phyloP scores from a whole-genome alignment of 2,113 vertebrate species.

The Pelusios castaneus region DNA sequence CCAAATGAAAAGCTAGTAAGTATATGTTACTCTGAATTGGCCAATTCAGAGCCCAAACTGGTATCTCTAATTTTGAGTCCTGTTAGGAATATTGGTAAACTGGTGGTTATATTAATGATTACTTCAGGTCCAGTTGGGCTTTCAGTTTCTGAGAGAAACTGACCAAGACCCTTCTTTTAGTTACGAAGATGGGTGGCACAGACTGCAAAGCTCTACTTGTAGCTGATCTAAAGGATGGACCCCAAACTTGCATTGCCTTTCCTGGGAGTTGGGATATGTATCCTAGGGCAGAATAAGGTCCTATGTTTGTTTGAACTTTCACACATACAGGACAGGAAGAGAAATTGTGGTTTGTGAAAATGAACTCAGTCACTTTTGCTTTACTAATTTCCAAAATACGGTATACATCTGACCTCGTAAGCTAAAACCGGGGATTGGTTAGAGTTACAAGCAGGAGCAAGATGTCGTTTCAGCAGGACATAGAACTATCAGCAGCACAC shows the following conservation, averaged over 20 bases:
- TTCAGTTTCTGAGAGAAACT: not conserved
- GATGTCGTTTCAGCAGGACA: not conserved
- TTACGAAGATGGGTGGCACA: not conserved
- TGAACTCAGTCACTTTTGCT: accelerated
- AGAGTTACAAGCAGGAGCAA: not conserved
- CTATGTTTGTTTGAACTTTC: not conserved
- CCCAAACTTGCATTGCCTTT: not conserved
- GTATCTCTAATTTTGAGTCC: not conserved
- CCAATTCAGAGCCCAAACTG: accelerated
- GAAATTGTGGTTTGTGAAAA: accelerated
- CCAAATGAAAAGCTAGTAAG: accelerated
- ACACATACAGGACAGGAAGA: accelerated
- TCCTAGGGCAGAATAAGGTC: not conserved
- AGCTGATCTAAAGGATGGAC: accelerated
- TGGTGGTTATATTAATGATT: not conserved
- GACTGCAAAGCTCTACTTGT: not conserved
- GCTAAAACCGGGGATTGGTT: not conserved
- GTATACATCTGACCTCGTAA: not conserved
- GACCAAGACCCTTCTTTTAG: not conserved
- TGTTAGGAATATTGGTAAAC: accelerated
- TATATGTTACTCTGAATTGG: not conserved
- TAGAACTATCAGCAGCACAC: not conserved
- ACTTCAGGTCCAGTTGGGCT: not conserved
- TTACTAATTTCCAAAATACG: not conserved
- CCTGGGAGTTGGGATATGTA: not conserved